Evolutionary conservation across 2,888 invertebrate species (phyloP), one percentile per base, ranked within the genome.

Genomic region (Melieria picta): DNA sequence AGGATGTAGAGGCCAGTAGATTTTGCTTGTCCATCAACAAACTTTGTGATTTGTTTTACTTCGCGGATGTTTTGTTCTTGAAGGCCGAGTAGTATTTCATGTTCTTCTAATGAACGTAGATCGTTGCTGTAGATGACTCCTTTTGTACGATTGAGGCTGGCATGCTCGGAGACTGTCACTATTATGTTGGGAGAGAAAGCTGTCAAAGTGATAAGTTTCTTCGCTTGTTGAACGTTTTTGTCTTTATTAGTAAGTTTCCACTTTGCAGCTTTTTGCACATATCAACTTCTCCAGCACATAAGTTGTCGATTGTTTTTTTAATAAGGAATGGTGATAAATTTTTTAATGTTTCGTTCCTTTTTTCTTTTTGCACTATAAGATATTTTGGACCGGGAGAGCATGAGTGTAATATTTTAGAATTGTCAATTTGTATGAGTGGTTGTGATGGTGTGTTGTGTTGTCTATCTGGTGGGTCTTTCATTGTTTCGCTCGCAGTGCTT

Each of bases 1-100:
- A 65, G 7, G n/a, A 65, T 65, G 5, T n/a, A 50, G 1, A 70
- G 61, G 45, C 70, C 70, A 4, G 55, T 65, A 65, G 65, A 65
- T 7, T 60, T 16, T 6, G n/a, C n/a, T 10, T 57, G 7, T 5
- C 45, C 50, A 9, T 60, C 52, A 42, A 16, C 45, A 4, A 11
- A 60, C 11, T 65, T 65, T 6, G 6, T 43, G 13, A 70, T 70
- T 55, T 70, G 65, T 52, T 52, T 60, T 7, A 61, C 65, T 60
- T 70, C 64, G 30, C 45, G 9, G 6, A 69, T 63, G 30, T 57
- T 48, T 64, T 69, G 57, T 10, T 63, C 16, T 13, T 7, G 11
- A 43, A 69, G 64, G 56, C 63, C 69, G 7, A 47, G 46, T 6
- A 16, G 10, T 7, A 69, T 69, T 62, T 68, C 68, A 9, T 52